Evolutionary conservation across 92 coral and sea anemone species (phyloP).

Genomic region (Zoanthus gigantus): DNA sequence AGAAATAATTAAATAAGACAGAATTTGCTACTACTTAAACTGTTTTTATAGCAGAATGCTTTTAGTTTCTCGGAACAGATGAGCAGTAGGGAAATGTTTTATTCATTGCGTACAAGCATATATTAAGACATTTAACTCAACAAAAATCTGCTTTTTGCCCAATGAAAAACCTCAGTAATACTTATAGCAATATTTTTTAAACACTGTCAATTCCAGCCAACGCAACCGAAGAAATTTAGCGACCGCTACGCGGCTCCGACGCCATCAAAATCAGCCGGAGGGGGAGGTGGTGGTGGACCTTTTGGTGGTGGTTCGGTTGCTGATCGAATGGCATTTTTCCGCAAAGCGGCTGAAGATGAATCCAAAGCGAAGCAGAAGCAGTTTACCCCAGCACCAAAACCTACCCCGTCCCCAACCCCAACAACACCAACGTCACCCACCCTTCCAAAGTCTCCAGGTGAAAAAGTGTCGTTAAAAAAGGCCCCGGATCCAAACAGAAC

Average conservation of each 20-base stretch:
- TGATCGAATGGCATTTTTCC: conserved; percentile 96
- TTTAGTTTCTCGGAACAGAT: no score
- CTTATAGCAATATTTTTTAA: not conserved
- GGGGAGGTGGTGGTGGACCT: conserved; percentile 38
- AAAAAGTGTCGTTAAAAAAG: conserved; percentile 79
- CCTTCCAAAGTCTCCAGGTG: conserved; percentile 51
- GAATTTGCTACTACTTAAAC: no score
- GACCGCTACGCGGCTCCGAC: conserved; percentile 15
- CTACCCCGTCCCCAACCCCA: conserved; percentile 75
- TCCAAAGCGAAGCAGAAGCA: conserved; percentile 72
- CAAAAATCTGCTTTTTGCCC: no score
- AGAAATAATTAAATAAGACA: no score
- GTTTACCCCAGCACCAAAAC: conserved; percentile 62
- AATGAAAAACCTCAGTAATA: no score
- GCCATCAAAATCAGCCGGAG: conserved; percentile 33
- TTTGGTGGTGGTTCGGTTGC: conserved; percentile 84
- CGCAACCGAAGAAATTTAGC: conserved; percentile 29
- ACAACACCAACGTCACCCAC: conserved; percentile 36
- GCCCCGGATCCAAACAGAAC: conserved; percentile 90
- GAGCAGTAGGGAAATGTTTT: no score
- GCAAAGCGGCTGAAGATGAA: conserved; percentile 90
- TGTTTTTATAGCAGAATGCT: no score
- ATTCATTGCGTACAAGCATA: no score
- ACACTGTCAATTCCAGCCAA: not conserved
- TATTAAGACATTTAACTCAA: no score